These are phyloP conservation scores for Pachycephala philippinensis DNA, from an alignment of 2,113 vertebrate genomes.

Conservation along the genomic window DNA sequence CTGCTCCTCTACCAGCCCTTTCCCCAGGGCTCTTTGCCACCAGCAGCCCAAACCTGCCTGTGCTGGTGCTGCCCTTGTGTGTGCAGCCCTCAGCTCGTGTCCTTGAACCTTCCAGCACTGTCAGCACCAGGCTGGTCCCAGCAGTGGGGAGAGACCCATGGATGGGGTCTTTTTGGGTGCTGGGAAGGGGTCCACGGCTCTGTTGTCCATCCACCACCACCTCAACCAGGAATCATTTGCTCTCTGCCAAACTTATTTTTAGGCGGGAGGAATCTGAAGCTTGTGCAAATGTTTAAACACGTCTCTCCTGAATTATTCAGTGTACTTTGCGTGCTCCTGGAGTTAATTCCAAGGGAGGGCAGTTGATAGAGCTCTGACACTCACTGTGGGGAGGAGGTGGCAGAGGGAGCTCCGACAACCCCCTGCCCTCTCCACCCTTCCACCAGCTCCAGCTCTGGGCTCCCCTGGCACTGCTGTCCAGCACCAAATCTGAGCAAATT, in stretches of 20 bases:
- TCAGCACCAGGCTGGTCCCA: background rate
- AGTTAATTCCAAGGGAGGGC: constrained; percentile 16
- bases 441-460: background rate
- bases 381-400: background rate
- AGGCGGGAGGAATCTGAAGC: constrained; percentile 4
- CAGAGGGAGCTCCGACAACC: background rate
- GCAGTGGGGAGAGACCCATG: accelerated
- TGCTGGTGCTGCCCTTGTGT: background rate
- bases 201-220: background rate
- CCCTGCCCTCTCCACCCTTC: background rate
- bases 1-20: background rate
- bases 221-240: background rate
- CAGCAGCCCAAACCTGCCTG: background rate
- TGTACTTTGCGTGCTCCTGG: background rate
- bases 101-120: background rate
- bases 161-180: too few relatives aligned
- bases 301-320: constrained; percentile 32
- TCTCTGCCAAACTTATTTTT: background rate
- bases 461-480: background rate
- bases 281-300: constrained; percentile 36
- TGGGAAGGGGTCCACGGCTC: background rate
- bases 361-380: background rate
- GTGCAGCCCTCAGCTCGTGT: accelerated
- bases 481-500: background rate
- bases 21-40: background rate